Percentiles rank a stretch among this genome's conserved stretches.
phyloP scores from a whole-genome alignment of 2,113 vertebrate species.

The Lamprologus sp. region DNA sequence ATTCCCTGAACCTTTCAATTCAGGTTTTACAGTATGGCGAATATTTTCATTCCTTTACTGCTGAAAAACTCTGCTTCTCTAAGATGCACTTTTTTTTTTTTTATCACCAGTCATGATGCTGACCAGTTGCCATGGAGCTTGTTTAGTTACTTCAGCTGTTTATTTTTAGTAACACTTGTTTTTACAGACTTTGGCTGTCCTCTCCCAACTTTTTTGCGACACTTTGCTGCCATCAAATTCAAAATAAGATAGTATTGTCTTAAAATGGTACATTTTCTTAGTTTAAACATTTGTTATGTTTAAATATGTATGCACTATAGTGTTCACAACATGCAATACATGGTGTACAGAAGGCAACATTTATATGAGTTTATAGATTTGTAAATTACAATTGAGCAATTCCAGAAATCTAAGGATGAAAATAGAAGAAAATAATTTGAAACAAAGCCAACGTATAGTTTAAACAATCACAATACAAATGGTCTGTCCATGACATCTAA shows the following conservation, averaged over 20 bases:
- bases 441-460: rapidly evolving
- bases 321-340: neutral
- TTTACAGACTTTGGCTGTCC: neutral
- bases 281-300: neutral
- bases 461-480: neutral
- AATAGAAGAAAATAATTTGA: neutral
- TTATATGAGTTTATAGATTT: neutral
- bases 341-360: neutral
- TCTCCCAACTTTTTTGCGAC: neutral
- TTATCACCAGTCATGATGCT: neutral
- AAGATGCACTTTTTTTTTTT: neutral
- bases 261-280: neutral
- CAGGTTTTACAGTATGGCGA: neutral
- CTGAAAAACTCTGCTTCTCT: neutral
- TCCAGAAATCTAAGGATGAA: neutral
- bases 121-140: neutral
- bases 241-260: neutral
- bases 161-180: neutral
- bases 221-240: neutral
- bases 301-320: neutral
- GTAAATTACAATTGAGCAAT: neutral
- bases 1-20: neutral
- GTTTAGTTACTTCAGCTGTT: neutral
- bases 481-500: neutral
- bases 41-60: neutral